Conservation (phyloP, 2,113 vertebrate species). For the Fulica atra region DNA sequence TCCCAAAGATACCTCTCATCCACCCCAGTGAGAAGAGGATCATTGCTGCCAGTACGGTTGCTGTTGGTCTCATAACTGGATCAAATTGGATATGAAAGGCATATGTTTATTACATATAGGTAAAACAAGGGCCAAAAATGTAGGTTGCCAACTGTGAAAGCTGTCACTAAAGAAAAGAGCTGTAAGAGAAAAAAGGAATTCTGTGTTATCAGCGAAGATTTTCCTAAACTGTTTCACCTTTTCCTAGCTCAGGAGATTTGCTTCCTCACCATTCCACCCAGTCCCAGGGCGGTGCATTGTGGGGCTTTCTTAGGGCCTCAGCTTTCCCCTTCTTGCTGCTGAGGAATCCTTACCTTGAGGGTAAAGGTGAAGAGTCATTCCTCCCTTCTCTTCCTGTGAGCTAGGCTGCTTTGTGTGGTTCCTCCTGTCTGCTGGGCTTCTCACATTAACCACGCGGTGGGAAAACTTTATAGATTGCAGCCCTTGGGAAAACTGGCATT, state of each 20-base stretch:
- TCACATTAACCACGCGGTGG: not conserved
- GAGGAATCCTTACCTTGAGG: not conserved
- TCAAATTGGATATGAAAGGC: not conserved
- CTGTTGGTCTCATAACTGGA: not conserved
- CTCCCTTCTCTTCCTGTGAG: not conserved
- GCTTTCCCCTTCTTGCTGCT: not conserved
- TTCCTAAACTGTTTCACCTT: not conserved
- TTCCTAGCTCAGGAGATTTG: not conserved
- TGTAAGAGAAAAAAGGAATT: not conserved
- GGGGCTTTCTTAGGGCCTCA: not conserved
- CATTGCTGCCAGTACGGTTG: not conserved
- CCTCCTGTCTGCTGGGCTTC: not conserved
- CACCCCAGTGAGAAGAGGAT: not conserved
- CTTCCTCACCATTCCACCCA: not conserved
- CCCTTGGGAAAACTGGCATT: not conserved
- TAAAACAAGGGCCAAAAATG: not conserved
- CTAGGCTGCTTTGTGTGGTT: not conserved
- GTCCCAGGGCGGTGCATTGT: rapidly evolving
- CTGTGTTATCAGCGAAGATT: not conserved
- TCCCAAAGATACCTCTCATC: not conserved
- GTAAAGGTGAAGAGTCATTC: not conserved
- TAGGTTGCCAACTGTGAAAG: not conserved
- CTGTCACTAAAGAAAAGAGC: not conserved
- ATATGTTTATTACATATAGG: not conserved
- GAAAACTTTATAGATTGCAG: not conserved